Percentiles rank a stretch among this genome's conserved stretches.
Evolutionary conservation across 2,113 vertebrate genomes (phyloP).

Genomic region (Corynorhinus townsendii): DNA sequence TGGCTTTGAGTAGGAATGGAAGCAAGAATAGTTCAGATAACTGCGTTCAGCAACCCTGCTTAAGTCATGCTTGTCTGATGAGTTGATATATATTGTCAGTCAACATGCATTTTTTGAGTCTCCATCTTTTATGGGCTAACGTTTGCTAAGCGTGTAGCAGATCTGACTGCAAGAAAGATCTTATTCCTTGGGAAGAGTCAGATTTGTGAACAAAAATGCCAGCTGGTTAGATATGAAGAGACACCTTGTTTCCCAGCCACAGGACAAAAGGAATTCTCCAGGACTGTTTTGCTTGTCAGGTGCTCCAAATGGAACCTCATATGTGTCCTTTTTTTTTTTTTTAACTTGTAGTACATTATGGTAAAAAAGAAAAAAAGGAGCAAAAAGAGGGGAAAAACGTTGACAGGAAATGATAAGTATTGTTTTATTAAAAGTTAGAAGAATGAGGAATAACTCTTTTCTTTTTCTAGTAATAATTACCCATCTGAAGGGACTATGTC

Average conservation of each 20-base stretch:
- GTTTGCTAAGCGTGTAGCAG: neutral
- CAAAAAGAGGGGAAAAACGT: neutral
- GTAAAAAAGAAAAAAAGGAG: neutral
- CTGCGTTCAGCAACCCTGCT: neutral
- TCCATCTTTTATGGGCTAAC: neutral
- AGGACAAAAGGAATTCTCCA: neutral
- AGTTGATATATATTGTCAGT: neutral
- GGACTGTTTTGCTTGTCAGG: neutral
- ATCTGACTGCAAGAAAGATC: neutral
- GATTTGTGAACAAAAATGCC: neutral
- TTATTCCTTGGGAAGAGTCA: neutral
- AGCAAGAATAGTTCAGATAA: neutral
- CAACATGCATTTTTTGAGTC: neutral
- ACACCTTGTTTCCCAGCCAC: neutral
- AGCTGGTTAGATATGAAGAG: neutral
- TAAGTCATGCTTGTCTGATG: neutral
- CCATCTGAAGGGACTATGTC: neutral
- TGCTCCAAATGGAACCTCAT: slow-evolving; percentile 3
- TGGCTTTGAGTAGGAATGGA: slow-evolving; percentile 52
- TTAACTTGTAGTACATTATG: slow-evolving; percentile 44
- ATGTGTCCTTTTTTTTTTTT: neutral
- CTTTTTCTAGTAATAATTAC: slow-evolving; percentile 35
- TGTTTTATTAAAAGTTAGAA: neutral
- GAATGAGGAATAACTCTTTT: neutral
- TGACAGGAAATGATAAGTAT: neutral